A percentile compares a stretch with the other conserved stretches of the same genome.
phyloP scores from a whole-genome alignment of 2,888 invertebrate species.

The Mamestra brassicae region DNA sequence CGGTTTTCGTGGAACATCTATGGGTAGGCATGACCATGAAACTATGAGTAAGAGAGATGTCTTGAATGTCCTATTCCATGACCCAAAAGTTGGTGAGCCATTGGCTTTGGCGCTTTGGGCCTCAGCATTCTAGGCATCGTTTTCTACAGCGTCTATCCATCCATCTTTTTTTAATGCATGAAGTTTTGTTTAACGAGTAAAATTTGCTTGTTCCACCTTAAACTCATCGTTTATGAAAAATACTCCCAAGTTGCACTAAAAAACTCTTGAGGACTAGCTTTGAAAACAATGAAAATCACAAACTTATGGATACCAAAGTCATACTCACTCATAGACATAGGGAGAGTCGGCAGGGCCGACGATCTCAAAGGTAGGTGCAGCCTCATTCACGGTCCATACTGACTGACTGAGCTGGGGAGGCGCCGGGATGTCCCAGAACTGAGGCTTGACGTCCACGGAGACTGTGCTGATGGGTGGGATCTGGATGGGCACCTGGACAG shows the following conservation, averaged over 20 bases:
- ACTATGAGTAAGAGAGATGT: background rate
- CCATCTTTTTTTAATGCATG: too few relatives aligned
- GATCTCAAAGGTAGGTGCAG: slow-evolving; percentile 26
- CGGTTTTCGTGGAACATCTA: background rate
- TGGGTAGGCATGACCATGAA: background rate
- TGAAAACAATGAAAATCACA: too few relatives aligned
- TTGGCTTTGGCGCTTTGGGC: background rate
- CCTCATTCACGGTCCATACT: slow-evolving; percentile 19
- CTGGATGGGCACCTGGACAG: slow-evolving; percentile 23
- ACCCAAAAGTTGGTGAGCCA: background rate
- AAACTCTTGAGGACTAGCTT: background rate
- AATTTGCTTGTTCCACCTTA: too few relatives aligned
- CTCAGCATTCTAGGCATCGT: background rate
- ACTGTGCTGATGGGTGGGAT: slow-evolving; percentile 12
- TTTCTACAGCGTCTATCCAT: too few relatives aligned
- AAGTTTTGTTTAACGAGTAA: too few relatives aligned
- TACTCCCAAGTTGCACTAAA: background rate
- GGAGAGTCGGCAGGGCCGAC: slow-evolving; percentile 11
- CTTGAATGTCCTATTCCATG: background rate
- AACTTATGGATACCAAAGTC: background rate
- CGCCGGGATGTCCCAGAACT: slow-evolving; percentile 20
- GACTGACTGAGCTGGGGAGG: slow-evolving; percentile 24
- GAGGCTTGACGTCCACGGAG: slow-evolving; percentile 33
- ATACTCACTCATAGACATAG: slow-evolving; percentile 44
- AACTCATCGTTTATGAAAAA: too few relatives aligned